phyloP scores from a whole-genome alignment of 2,113 vertebrate species.

The Procapra przewalskii region DNA sequence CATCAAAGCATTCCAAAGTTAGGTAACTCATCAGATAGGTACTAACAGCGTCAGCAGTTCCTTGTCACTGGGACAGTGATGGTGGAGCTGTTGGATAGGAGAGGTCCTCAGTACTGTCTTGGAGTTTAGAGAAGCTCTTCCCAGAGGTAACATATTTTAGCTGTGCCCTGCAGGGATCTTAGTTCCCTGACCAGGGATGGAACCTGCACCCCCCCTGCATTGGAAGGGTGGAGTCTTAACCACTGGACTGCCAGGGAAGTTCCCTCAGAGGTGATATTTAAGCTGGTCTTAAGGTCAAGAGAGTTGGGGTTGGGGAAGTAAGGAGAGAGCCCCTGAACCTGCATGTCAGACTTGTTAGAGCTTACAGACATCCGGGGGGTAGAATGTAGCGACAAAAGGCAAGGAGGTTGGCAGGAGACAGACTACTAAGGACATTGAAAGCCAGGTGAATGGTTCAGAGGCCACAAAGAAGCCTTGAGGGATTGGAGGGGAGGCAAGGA shows the following conservation, averaged over 20 bases:
- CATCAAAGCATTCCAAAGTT: background rate
- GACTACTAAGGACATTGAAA: background rate
- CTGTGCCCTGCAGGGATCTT: background rate
- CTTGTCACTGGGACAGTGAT: background rate
- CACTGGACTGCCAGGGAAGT: background rate
- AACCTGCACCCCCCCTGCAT: background rate
- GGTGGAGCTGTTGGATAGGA: background rate
- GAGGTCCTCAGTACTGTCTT: background rate
- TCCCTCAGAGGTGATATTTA: background rate
- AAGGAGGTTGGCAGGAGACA: background rate
- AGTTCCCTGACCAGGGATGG: background rate
- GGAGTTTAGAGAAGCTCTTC: background rate
- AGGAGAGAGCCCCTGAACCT: background rate
- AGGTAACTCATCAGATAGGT: background rate
- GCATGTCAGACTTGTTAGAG: background rate
- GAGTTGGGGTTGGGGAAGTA: background rate
- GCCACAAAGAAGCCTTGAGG: background rate
- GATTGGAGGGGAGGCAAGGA: background rate
- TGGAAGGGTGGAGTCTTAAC: background rate
- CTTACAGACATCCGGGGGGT: background rate
- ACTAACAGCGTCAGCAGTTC: background rate
- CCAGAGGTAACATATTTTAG: background rate
- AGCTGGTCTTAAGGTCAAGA: background rate
- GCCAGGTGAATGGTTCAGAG: background rate
- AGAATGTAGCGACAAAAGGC: background rate